phyloP scores from a whole-genome alignment of 2,888 invertebrate genomes.

The Allacma fusca region DNA sequence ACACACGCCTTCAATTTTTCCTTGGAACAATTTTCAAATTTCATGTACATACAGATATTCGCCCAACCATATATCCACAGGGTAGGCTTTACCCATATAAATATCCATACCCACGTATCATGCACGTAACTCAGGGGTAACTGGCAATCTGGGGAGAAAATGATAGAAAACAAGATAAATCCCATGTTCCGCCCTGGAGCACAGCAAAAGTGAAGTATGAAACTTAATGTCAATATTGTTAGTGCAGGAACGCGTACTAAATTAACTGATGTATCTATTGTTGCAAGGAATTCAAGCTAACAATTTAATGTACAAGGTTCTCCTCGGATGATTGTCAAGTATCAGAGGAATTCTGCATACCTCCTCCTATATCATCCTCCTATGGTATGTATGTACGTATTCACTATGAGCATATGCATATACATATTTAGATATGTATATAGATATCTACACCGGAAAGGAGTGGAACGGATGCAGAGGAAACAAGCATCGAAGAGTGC shows the following conservation, averaged over 20 bases:
- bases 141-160: not conserved
- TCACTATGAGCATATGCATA: too few relatives aligned
- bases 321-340: not conserved
- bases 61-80: too few relatives aligned
- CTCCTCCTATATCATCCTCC: too few relatives aligned
- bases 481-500: not conserved
- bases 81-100: too few relatives aligned
- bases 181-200: conserved; percentile 1
- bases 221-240: conserved; percentile 2
- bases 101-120: too few relatives aligned
- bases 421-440: not conserved
- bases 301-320: not conserved
- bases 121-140: too few relatives aligned
- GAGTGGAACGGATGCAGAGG: conserved; percentile 6
- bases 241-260: not conserved
- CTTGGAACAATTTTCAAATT: not conserved
- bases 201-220: not conserved
- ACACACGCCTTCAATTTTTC: not conserved
- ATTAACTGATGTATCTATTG: not conserved
- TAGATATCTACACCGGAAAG: not conserved
- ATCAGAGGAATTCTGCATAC: not conserved
- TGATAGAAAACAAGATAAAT: not conserved
- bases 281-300: not conserved
- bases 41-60: not conserved
- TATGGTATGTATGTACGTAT: too few relatives aligned